These are phyloP conservation scores for Ips nitidus DNA, from an alignment of 1,140 invertebrate genomes.

Conservation along the genomic window DNA sequence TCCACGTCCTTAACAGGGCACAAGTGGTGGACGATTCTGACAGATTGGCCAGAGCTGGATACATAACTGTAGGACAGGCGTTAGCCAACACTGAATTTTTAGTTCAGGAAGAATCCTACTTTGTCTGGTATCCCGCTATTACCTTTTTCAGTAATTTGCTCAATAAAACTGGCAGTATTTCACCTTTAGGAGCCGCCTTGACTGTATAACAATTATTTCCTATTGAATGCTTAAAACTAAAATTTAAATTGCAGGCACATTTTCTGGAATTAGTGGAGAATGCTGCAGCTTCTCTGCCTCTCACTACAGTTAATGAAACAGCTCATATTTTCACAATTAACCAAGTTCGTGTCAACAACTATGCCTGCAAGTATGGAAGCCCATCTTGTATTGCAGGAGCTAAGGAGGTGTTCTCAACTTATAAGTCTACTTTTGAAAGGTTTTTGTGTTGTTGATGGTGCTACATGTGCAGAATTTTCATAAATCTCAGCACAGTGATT, in stretches of 20 bases:
- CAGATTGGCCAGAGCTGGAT: constrained; percentile 57
- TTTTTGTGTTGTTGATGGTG: neutral
- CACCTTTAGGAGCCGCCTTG: neutral
- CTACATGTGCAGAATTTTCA: no score
- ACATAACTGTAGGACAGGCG: constrained; percentile 55
- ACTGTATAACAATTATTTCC: neutral
- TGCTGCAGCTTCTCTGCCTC: constrained; percentile 20
- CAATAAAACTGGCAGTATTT: constrained; percentile 24
- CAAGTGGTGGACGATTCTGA: constrained; percentile 80
- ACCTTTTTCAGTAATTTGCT: constrained; percentile 57
- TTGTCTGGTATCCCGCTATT: constrained; percentile 67
- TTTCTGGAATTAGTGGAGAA: constrained; percentile 14
- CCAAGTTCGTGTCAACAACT: constrained; percentile 52
- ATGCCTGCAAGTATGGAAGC: constrained; percentile 57
- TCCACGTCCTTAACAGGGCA: constrained; percentile 72
- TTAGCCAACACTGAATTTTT: constrained; percentile 63
- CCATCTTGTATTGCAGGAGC: constrained; percentile 53
- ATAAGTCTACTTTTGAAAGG: constrained; percentile 24
- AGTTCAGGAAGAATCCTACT: constrained; percentile 61
- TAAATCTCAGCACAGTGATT: no score
- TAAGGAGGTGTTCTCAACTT: constrained; percentile 43
- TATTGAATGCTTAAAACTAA: no score
- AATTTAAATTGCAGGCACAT: neutral
- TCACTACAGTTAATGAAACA: constrained; percentile 34
- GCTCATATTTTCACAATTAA: constrained; percentile 51